Evolutionary conservation across 64 coral and sea anemone species (phyloP).

Genomic region (Actinia equina): DNA sequence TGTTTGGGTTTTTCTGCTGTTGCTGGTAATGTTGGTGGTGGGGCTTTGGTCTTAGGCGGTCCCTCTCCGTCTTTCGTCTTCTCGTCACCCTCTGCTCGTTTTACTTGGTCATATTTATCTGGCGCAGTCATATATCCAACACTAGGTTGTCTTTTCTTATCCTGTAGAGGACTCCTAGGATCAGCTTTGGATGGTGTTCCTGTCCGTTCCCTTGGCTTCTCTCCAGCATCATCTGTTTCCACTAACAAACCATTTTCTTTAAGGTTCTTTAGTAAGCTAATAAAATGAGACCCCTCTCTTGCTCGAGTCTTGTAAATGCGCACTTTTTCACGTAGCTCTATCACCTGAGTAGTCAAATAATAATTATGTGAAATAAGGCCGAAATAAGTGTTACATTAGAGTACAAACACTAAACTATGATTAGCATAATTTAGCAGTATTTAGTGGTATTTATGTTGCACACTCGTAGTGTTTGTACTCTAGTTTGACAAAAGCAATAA

Average conservation of each 20-base stretch:
- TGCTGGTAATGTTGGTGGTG: neutral
- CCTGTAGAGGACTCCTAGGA: neutral
- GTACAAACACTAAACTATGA: too few relatives aligned
- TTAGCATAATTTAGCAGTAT: too few relatives aligned
- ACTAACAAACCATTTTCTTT: neutral
- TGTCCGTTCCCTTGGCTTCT: neutral
- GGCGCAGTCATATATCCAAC: neutral
- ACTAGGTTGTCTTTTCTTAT: neutral
- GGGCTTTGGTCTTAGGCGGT: neutral
- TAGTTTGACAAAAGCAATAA: too few relatives aligned
- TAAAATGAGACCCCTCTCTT: constrained; percentile 42
- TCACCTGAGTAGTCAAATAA: constrained; percentile 25
- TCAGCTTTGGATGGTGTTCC: neutral
- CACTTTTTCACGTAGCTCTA: constrained; percentile 69
- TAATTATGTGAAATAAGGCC: neutral
- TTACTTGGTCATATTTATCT: neutral
- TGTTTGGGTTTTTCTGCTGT: neutral
- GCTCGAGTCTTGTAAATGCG: constrained; percentile 52
- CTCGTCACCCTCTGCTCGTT: neutral
- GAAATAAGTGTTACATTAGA: too few relatives aligned
- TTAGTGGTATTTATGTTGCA: too few relatives aligned
- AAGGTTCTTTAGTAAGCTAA: constrained; percentile 10
- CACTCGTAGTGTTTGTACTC: too few relatives aligned
- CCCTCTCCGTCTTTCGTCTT: neutral
- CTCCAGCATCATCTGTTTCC: neutral